Percentiles rank a stretch among this genome's conserved stretches.
Evolutionary conservation across 2,888 invertebrate genomes (phyloP).

Genomic region (Gymnoscelis rufifasciata): DNA sequence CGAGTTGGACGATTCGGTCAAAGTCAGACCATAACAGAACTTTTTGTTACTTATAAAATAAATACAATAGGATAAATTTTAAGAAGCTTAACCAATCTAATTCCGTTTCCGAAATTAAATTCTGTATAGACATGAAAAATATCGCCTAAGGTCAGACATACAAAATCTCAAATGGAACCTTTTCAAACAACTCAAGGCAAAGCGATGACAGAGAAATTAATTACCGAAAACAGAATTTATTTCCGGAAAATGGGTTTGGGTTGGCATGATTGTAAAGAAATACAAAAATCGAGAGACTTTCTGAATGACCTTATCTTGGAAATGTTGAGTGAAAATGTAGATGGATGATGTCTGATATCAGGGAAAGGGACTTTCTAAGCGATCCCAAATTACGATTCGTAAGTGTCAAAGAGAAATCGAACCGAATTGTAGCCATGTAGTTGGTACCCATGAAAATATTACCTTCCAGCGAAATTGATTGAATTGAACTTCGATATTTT

Average conservation of each 20-base stretch:
- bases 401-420: too few relatives aligned
- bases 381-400: not conserved
- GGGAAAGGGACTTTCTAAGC: not conserved
- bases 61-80: too few relatives aligned
- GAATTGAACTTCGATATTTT: too few relatives aligned
- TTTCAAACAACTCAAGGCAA: not conserved
- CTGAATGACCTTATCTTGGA: not conserved
- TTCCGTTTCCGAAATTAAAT: too few relatives aligned
- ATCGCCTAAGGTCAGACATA: not conserved
- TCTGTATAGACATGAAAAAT: not conserved
- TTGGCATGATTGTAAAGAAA: not conserved
- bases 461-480: too few relatives aligned
- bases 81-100: too few relatives aligned
- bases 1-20: too few relatives aligned
- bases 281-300: not conserved
- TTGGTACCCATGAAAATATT: too few relatives aligned
- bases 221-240: constrained; percentile 2
- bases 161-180: not conserved
- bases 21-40: too few relatives aligned
- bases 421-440: too few relatives aligned
- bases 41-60: too few relatives aligned
- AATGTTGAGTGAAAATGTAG: not conserved
- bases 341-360: not conserved
- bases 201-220: constrained; percentile 6
- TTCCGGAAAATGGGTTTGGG: not conserved